phyloP scores from a whole-genome alignment of 2,797 vertebrate genomes.

The Allobates femoralis region DNA sequence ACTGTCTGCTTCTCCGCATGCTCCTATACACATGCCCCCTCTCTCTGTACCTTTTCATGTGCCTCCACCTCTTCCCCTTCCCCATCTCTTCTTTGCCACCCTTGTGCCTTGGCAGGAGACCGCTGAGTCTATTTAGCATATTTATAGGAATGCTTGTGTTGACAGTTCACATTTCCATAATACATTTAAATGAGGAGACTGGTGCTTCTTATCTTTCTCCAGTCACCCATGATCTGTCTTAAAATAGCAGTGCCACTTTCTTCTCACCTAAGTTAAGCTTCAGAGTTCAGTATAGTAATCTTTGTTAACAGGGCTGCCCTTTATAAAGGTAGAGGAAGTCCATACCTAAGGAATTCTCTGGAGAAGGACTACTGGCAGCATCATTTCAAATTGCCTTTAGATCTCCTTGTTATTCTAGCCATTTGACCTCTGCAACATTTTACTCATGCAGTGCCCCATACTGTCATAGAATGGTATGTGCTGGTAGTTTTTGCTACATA shows the following conservation, averaged over 20 bases:
- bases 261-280: slow-evolving; percentile 46
- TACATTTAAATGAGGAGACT: slow-evolving; percentile 62
- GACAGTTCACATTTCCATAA: slow-evolving; percentile 63
- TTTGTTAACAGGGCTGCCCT: slow-evolving; percentile 4
- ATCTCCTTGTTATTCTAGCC: slow-evolving; percentile 23
- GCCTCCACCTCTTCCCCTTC: background rate
- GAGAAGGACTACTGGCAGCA: background rate
- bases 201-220: slow-evolving; percentile 55
- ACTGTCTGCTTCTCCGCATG: rapidly evolving
- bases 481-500: no score
- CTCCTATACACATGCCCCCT: background rate
- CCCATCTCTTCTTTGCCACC: slow-evolving; percentile 28
- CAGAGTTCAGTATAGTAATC: slow-evolving; percentile 12
- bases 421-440: slow-evolving; percentile 35
- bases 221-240: slow-evolving; percentile 60
- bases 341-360: background rate
- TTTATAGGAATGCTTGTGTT: slow-evolving; percentile 62
- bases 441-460: background rate
- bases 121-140: slow-evolving; percentile 59
- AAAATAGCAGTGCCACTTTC: slow-evolving; percentile 54
- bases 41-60: rapidly evolving
- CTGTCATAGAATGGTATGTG: slow-evolving; percentile 35
- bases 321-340: background rate
- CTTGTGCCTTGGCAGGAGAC: slow-evolving; percentile 60
- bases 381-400: slow-evolving; percentile 1